Base-by-base conservation (phyloP, 2,113 vertebrate genomes). In the Rutilus rutilus region DNA sequence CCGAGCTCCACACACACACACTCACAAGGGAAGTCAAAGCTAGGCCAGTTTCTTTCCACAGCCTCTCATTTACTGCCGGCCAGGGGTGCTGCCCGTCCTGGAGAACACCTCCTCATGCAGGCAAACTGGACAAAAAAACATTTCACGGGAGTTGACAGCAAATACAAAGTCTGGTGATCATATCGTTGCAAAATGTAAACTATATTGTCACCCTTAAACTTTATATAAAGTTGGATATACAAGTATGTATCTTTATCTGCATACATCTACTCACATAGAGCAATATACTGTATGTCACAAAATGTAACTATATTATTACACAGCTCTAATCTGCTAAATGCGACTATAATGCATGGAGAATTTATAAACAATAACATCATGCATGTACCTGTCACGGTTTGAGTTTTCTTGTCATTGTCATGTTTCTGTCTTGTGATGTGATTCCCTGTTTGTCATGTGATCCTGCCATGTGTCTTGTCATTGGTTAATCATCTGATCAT, bases 1-100 rank as follows among this genome's bases (percentile, higher is more conserved):
- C 93, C 91, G 92, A 94, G 93, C 92, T 93, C 21, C 76, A 59
- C 57, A 92, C 94, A 94, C 91, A 90, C 89, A 88, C 89, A 88
- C 88, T 90, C 90, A 88, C 91, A 93, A 93, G 91, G 92, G 93
- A 93, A 93, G 92, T 90, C 94, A 94, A 94, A 92, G 93, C 93
- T 92, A 93, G 62, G 90, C 85, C 85, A 88, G 80, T 83, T 88
- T 90, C 93, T 90, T 17, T 86, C 30, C 90, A 90, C 92, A 92
- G 91, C 91, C 59, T 71, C 71, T 78, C 78, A 33, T 87, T 87
- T 83, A 83, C 23, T 59, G 65, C 27, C 83, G 78, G 57, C 78
- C 85, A 45, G 86, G 42, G 57, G 69, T 78, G 30, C 47, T 73
- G 36, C n/a, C 82, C 2, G 5, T 36, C 52, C 76, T 59, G 47